phyloP scores from a whole-genome alignment of 2,888 invertebrate genomes.

The Cancer borealis region DNA sequence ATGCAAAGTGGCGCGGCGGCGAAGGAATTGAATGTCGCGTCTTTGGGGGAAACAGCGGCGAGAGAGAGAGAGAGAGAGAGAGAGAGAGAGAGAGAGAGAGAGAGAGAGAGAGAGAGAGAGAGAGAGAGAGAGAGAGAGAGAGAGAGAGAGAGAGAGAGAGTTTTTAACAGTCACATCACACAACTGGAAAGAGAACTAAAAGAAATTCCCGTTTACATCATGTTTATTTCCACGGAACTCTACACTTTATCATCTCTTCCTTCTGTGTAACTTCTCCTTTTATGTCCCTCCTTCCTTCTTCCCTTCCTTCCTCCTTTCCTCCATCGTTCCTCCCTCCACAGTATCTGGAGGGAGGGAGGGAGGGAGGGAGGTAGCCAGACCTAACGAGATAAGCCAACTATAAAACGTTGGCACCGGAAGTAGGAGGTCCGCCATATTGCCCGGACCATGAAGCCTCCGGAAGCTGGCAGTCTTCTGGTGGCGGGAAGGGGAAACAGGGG shows the following conservation, averaged over 20 bases:
- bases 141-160: no score
- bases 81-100: conserved; percentile 15
- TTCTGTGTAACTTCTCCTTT: not conserved
- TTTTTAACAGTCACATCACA: not conserved
- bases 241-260: not conserved
- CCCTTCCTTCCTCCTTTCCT: not conserved
- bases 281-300: not conserved
- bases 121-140: no score
- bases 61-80: not conserved
- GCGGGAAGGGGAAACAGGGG: not conserved
- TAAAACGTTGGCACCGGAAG: conserved; percentile 8
- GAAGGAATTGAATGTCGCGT: conserved; percentile 24
- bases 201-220: not conserved
- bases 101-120: conserved; percentile 20
- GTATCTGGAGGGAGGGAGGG: not conserved
- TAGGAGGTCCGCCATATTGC: conserved; percentile 33
- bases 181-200: not conserved
- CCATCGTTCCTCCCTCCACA: not conserved
- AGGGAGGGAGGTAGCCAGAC: not conserved
- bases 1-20: conserved; percentile 21
- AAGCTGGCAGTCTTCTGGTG: not conserved
- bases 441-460: not conserved
- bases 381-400: not conserved
- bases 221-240: not conserved
- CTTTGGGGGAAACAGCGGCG: conserved; percentile 32